Percentiles rank a stretch among this genome's conserved stretches.
Evolutionary conservation across 2,797 vertebrate species (phyloP).

Genomic region (Gadopsis marmoratus): DNA sequence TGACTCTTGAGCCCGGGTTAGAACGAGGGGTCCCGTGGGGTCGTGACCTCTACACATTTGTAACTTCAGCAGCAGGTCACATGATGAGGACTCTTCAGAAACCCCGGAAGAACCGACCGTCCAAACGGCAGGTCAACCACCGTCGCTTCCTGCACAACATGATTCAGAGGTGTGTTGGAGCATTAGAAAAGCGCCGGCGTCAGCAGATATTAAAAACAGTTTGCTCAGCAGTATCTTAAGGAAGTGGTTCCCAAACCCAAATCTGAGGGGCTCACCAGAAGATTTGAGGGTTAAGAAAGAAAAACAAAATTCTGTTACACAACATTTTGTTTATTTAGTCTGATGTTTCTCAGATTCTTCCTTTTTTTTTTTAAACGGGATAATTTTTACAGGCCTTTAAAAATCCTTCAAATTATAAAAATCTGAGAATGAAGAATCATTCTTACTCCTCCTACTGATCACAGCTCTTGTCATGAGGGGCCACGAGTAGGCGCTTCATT

Average conservation of each 20-base stretch:
- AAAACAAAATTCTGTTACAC: neutral
- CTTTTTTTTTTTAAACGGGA: neutral
- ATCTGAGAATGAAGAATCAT: neutral
- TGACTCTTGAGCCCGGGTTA: conserved; percentile 78
- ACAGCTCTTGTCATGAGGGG: neutral
- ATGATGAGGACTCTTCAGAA: conserved; percentile 90
- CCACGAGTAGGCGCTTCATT: neutral
- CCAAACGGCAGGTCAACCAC: conserved; percentile 92
- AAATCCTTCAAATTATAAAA: neutral
- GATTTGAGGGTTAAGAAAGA: neutral
- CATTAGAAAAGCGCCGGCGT: neutral
- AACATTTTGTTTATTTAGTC: no score
- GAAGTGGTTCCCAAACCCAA: neutral
- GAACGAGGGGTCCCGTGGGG: conserved; percentile 84
- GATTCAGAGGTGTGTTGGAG: conserved; percentile 87
- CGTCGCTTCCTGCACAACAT: conserved; percentile 93
- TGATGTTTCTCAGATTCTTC: neutral
- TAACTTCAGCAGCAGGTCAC: conserved; percentile 89
- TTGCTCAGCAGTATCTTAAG: neutral
- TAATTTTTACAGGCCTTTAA: neutral
- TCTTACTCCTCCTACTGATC: neutral
- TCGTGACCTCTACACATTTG: conserved; percentile 90
- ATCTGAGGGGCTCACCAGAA: neutral
- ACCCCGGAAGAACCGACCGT: conserved; percentile 82
- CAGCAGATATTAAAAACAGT: neutral